Conservation (phyloP, 2,113 vertebrate genomes). For the Todiramphus chloris region DNA sequence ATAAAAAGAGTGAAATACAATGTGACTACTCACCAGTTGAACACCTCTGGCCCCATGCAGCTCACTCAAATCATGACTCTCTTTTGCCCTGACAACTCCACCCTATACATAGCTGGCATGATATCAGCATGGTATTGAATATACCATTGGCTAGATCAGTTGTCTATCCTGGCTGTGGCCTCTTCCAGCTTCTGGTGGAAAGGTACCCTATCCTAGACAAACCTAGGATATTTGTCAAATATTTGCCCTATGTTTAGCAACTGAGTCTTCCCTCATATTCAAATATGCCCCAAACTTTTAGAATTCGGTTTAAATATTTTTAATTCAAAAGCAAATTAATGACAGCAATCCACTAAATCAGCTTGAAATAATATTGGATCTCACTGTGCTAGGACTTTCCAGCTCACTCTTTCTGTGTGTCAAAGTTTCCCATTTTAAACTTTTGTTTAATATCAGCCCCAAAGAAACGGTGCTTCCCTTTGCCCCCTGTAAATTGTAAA, state of each 20-base stretch:
- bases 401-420: neutral
- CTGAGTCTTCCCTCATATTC: neutral
- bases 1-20: no score
- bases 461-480: conserved; percentile 5
- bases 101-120: no score
- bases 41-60: neutral
- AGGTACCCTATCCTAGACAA: neutral
- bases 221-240: neutral
- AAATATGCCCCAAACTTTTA: neutral
- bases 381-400: neutral
- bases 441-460: neutral
- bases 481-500: neutral
- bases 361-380: conserved; percentile 49
- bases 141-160: no score
- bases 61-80: neutral
- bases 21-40: neutral
- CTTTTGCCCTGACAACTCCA: no score
- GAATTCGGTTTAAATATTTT: conserved; percentile 37
- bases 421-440: conserved; percentile 2
- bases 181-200: no score
- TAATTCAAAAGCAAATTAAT: neutral
- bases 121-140: no score
- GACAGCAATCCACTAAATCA: conserved; percentile 39
- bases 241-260: neutral
- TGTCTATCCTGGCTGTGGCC: no score